These are phyloP conservation scores for Arctia plantaginis DNA, from an alignment of 2,888 invertebrate genomes.

Conservation along the genomic window DNA sequence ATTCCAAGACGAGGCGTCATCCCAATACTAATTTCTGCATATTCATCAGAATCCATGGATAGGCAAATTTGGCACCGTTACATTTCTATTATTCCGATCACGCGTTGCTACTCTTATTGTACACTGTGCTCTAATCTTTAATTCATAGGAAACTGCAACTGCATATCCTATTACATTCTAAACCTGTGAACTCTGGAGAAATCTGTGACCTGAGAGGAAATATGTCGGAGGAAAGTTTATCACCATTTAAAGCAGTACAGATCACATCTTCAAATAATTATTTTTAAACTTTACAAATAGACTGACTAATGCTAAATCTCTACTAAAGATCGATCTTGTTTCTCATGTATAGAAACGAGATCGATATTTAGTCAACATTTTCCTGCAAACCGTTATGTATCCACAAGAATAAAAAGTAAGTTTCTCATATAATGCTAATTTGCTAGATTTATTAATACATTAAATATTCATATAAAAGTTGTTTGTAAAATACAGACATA, in stretches of 20 bases:
- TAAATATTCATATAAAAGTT: neutral
- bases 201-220: constrained; percentile 36
- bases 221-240: constrained; percentile 27
- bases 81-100: constrained; percentile 68
- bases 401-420: neutral
- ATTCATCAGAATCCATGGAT: constrained; percentile 78
- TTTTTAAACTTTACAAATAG: too few species aligned
- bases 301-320: too few species aligned
- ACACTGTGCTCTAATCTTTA: constrained; percentile 62
- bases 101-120: constrained; percentile 65
- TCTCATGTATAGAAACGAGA: neutral
- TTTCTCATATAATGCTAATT: neutral
- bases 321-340: too few species aligned
- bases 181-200: constrained; percentile 57
- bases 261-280: neutral
- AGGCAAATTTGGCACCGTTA: constrained; percentile 77
- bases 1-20: constrained; percentile 78
- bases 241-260: neutral
- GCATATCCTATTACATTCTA: constrained; percentile 54
- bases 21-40: constrained; percentile 76
- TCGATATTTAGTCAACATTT: too few species aligned
- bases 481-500: neutral
- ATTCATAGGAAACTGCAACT: constrained; percentile 68
- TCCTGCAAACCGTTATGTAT: neutral
- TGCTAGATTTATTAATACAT: neutral